Percentiles rank a stretch among this genome's conserved stretches.
phyloP scores from a whole-genome alignment of 2,888 invertebrate species.

The Cantharis lateralis region DNA sequence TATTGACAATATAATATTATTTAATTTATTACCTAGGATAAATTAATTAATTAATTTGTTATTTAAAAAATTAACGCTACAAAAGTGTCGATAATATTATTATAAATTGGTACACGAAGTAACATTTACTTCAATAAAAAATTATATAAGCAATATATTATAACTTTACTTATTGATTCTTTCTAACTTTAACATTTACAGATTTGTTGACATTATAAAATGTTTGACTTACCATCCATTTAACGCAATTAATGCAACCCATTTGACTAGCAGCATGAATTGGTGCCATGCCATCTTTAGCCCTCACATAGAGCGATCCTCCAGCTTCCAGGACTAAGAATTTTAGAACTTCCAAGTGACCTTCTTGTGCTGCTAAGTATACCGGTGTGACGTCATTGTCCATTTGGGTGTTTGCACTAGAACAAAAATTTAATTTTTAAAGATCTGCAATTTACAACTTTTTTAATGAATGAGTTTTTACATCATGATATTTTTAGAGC shows the following conservation, averaged over 20 bases:
- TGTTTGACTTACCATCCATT: slow-evolving; percentile 85
- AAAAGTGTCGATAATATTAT: not conserved
- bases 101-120: not conserved
- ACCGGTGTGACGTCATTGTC: slow-evolving; percentile 91
- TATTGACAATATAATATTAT: not conserved
- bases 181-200: not conserved
- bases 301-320: slow-evolving; percentile 79
- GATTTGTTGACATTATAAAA: not conserved
- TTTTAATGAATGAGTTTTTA: too few relatives aligned
- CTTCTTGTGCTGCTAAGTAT: slow-evolving; percentile 87
- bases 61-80: not conserved
- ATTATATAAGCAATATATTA: not conserved
- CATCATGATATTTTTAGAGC: too few relatives aligned
- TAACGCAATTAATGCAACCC: slow-evolving; percentile 83
- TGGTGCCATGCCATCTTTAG: slow-evolving; percentile 89
- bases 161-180: not conserved
- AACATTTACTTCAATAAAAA: not conserved
- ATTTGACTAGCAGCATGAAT: slow-evolving; percentile 90
- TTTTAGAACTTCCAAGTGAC: slow-evolving; percentile 83
- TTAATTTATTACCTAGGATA: not conserved
- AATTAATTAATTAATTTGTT: not conserved
- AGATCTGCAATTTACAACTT: too few relatives aligned
- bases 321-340: slow-evolving; percentile 84
- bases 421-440: slow-evolving; percentile 39
- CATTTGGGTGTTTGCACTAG: slow-evolving; percentile 88